Conservation (phyloP, 2,888 invertebrate genomes). For the Elysia crispata region DNA sequence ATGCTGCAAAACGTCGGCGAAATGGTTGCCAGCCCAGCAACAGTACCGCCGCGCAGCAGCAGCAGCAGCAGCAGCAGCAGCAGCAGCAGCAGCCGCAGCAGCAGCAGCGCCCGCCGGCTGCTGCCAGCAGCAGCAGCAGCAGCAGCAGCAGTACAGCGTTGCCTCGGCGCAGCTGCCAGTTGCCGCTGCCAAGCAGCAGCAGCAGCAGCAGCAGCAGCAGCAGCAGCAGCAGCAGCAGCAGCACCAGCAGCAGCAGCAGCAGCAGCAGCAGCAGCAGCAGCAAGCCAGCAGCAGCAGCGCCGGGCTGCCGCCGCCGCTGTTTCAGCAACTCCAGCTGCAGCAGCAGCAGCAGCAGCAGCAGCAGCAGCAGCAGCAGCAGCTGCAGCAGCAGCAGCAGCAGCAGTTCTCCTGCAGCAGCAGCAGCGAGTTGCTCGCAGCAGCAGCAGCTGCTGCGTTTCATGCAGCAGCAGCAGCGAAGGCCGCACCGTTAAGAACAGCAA, state of each 20-base stretch:
- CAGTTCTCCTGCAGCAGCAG: not conserved
- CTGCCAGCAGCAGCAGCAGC: not conserved
- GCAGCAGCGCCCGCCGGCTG: not conserved
- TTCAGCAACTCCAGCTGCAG: too few relatives aligned
- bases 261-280: not conserved
- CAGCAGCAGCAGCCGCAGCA: too few relatives aligned
- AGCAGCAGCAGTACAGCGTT: not conserved
- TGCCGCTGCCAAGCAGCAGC: too few relatives aligned
- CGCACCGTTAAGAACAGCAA: too few relatives aligned
- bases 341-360: slow-evolving; percentile 9
- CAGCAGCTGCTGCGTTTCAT: not conserved
- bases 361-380: not conserved
- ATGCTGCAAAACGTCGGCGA: not conserved
- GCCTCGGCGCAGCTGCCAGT: not conserved
- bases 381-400: slow-evolving; percentile 9
- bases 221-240: slow-evolving; percentile 9
- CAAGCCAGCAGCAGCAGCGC: too few relatives aligned
- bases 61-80: too few relatives aligned
- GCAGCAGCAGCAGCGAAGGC: slow-evolving; percentile 2
- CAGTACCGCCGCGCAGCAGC: too few relatives aligned
- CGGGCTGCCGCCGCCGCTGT: not conserved
- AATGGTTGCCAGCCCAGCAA: not conserved
- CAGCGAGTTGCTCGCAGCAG: not conserved
- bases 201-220: slow-evolving; percentile 9
- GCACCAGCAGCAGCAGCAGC: slow-evolving; percentile 4